Evolutionary conservation across 2,888 invertebrate species (phyloP), one percentile per base, ranked within the genome.

Genomic region (Alitta virens): DNA sequence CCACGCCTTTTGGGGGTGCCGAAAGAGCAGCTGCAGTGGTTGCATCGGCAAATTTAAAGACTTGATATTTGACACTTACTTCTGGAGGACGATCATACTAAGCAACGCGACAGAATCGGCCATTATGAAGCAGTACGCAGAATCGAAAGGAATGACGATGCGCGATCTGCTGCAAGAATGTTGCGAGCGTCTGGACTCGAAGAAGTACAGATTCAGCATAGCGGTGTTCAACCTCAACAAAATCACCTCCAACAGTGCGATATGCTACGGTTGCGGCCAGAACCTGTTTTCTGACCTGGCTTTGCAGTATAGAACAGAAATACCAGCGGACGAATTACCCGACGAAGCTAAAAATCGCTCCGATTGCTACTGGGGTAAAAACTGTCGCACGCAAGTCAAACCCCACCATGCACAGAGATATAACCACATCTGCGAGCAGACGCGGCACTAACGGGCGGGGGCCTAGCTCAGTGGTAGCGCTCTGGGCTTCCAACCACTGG

Each of bases 341-440:
- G 74, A 76, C 33, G 33, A 5, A 46, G 77, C 74, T 2, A 74
- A 66, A 2, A 67, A 68, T 14, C 61, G 78, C 62, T 70, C 76
- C 26, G 73, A 81, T 62, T 81, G 81, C 62, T 76, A 80, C 66
- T 81, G 80, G 80, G 81, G 81, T 2, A 74, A 70, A 61, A 76
- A 79, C 61, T 81, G 81, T 66, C 65, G 80, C 50, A 81, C 81
- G 23, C 80, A 81, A 67, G 68, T 75, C 65, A 78, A 76, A 64
- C 75, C 75, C 14, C 71, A 72, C 25, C 80, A 80, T 68, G 78
- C 79, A 38, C 58, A 77, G 60, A 72, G 71, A 49, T 78, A 72
- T 58, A 78, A 75, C 66, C 78, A 78, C 67, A 71, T 78, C 18
- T 78, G 78, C 71, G 75, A 76, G 7, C 78, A 78, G 60, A 75